Base-by-base conservation (phyloP, 2,888 invertebrate genomes). In the Polyommatus icarus region DNA sequence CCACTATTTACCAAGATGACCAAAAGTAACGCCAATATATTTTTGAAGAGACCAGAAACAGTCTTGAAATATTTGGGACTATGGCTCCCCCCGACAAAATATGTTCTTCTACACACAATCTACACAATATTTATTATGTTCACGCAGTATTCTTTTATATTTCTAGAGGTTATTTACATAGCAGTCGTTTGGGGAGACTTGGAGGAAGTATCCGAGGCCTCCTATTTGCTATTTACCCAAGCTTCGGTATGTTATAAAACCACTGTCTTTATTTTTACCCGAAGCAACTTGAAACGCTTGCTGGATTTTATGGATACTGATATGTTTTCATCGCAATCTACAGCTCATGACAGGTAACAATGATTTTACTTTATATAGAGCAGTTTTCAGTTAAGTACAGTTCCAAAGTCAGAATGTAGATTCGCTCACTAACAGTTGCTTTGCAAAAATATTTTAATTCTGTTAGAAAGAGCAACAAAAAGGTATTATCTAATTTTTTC, bases 231-330 rank as follows among this genome's bases (percentile, higher is more conserved):
- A 0, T 92, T 93, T 80, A 91, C 93, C 0, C 91, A 91, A 79
- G 91, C 90, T 0, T 90, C 91, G 0, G 83, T 91, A 1, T 93
- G 91, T 77, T 90, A 89, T 61, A 93, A 93, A 80, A 84, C 86
- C 0, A 90, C 91, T 0, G 87, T 87, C 20, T 90, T 91, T 77
- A 80, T 91, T 75, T 54, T 87, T 0, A 87, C 89, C 77, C 88
- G 88, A 80, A 84, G 83, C 0, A 86, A 84, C 78, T 80, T 93
- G 18, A 78, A 81, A 1, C 57, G 82, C 0, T 78, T 92, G 12
- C 75, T 92, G 20, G 82, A 82, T 4, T 85, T 85, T 1, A 91
- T 92, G 89, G 84, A 86, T 18, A 82, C 82, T 7, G 84, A 87
- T 0, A 83, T 84, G 4, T 91, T 92, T 83, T 79, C 82, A 32